Evolutionary conservation across 1,140 invertebrate genomes (phyloP), one percentile per base, ranked within the genome.

Genomic region (Pseudachorutes palmiensis): DNA sequence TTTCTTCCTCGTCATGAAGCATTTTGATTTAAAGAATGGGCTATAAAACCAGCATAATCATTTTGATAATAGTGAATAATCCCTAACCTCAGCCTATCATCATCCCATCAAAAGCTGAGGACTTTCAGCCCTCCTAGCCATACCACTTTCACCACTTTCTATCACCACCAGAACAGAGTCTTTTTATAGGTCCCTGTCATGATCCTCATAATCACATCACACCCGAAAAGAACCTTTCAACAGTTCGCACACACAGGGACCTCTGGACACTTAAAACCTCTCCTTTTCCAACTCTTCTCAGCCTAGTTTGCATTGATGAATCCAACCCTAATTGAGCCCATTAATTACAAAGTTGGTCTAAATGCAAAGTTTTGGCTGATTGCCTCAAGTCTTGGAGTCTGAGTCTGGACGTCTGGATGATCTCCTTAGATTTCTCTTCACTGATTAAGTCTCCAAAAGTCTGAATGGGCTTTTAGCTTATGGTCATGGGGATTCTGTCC

Each of bases 11-110:
- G 36, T 45, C 36, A 19, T 9, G 36, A 45, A 41, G 19, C 36
- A 55, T 55, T 55, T 26, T 55, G 51, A 55, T 55, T 55, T 26
- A 41, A 41, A 55, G 51, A 55, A 55, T 55, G 51, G 24, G 51
- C 24, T 26, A 55, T 55, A 55, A 55, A 55, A 55, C 24, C 14
- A 12, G 24, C 51, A 55, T 55, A 55, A 55, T 55, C 51, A 26
- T 55, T 55, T 55, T 55, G 9, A 55, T 55, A 55, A 55, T 55
- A 5, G 12, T 12, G 24, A 55, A 55, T 55, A 55, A 55, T 55
- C 51, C 51, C 24, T 55, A 45, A 45, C 36, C 36, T 45, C 36
- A 45, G 36, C 36, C 36, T 45, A 45, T 45, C 36, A 45, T 45
- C 19, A 12, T 45, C 36, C 36, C 36, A 45, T n/a, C n/a, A n/a